Evolutionary conservation across 2,888 invertebrate species (phyloP).

Genomic region (Drosophila dives): DNA sequence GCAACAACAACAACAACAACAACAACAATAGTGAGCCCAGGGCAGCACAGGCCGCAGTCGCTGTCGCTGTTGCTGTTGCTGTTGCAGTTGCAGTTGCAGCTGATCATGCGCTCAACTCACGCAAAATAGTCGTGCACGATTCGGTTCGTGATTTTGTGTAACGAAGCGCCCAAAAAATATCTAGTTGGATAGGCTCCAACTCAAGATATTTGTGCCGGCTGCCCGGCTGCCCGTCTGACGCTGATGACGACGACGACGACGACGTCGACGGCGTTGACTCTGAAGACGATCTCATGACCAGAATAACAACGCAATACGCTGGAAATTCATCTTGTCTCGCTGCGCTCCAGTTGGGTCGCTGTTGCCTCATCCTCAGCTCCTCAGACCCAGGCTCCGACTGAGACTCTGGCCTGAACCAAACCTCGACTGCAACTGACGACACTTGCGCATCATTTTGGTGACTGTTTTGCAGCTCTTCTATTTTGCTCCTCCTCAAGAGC

Average conservation of each 20-base stretch:
- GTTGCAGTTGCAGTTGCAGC: conserved; percentile 57
- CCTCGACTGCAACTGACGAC: conserved; percentile 56
- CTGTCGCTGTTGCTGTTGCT: conserved; percentile 6
- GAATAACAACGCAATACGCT: conserved; percentile 75
- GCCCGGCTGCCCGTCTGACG: conserved; percentile 36
- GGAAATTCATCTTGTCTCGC: conserved; percentile 72
- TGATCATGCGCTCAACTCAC: conserved; percentile 84
- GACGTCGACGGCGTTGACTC: conserved; percentile 32
- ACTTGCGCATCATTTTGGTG: conserved; percentile 73
- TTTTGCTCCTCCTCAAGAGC: conserved; percentile 16
- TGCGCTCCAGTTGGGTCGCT: conserved; percentile 29
- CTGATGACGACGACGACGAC: conserved; percentile 44
- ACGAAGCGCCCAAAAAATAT: conserved; percentile 82
- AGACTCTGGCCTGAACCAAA: background rate
- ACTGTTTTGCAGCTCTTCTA: conserved; percentile 44
- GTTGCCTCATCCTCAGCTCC: conserved; percentile 21
- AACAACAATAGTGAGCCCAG: conserved; percentile 18
- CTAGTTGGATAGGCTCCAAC: conserved; percentile 58
- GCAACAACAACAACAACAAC: conserved; percentile 7
- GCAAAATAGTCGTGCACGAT: conserved; percentile 85
- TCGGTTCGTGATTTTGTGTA: conserved; percentile 85
- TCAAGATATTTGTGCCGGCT: conserved; percentile 40
- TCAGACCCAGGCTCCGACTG: background rate
- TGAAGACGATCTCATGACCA: conserved; percentile 73
- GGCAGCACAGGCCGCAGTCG: conserved; percentile 27